Base-by-base conservation (phyloP, 2,113 vertebrate genomes). In the Dromiciops gliroides region DNA sequence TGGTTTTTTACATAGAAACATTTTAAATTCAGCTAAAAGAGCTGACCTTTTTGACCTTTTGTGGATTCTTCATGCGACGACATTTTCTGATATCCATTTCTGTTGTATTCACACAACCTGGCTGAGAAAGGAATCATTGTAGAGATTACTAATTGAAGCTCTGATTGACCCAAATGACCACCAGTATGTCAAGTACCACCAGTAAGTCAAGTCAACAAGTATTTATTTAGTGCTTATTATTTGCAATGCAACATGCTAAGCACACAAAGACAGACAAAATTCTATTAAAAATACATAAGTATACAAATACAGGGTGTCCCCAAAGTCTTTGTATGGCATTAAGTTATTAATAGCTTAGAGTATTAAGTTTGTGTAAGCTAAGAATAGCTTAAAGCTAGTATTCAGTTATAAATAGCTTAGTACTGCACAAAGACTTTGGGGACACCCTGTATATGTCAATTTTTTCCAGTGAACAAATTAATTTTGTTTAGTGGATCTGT, bases 61-160 rank as follows among this genome's bases (percentile, higher is more conserved):
- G 99, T 25, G 99, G 99, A 97, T 99, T 99, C 98, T 98, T 99
- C 99, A 99, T 99, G 96, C 99, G 98, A 37, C 99, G 99, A 95
- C 99, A 99, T 98, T 99, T 99, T 98, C 99, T 99, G 97, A 99
- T 99, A 97, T 99, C 99, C 99, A 99, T 99, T 98, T 99, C 99
- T 23, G 99, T 99, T 97, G 99, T 99, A 98, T 99, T 99, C 98
- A 99, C 99, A 97, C 99, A 99, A 96, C 99, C 99, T 26, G 99
- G 99, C 99, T 99, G 98, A 98, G 94, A 94, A 97, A 97, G 90
- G 95, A 89, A 90, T 0, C 56, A 96, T 31, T 0, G 0, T 37
- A 25, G 97, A 93, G 91, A 94, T 97, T 94, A 97, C 95, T 56
- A 88, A 60, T 92, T 89, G 67, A 93, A 96, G 92, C 96, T 93